Base-by-base conservation (phyloP, 2,888 invertebrate species). In the Pollenia griseotomentosa region DNA sequence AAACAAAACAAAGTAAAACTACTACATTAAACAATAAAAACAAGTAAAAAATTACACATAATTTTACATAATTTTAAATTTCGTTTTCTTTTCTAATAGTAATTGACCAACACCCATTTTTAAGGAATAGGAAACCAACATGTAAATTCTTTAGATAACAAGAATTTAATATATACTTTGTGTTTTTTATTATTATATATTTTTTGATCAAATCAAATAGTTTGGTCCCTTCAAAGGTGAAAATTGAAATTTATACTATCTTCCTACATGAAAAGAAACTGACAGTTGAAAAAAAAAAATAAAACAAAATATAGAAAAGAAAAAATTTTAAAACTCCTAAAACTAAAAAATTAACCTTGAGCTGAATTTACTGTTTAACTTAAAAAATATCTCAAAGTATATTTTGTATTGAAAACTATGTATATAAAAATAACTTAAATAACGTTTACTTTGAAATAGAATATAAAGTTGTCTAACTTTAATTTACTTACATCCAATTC, bases 401-500 rank as follows among this genome's bases (percentile, higher is more conserved):
- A 6, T 4, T 6, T 0, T 3, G 23, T 2, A 23, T 23, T 23
- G 23, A 23, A 23, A 23, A 23, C 23, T 23, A 33, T 33, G 33
- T 6, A 33, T 33, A 57, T 63, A 73, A 55, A 53, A 74, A 87
- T 33, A 51, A 70, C 68, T 55, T 16, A 16, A 75, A 71, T 74
- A 46, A 79, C 19, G 9, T 63, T 71, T 79, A 84, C 42, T 51
- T 48, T 65, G 70, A 48, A 44, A 42, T 46, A 66, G 10, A 73
- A 81, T 51, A 53, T 11, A 59, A 73, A 48, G 65, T 65, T 66
- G 1, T 5, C n/a, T 40, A n/a, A 42, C 14, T 8, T 12, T 33
- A 6, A n/a, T 63, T 19, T 14, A 94, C 94, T 94, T 90, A 94
- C 94, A 90, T 94, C 94, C 90, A 94, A 90, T 90, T 94, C 94